These are phyloP conservation scores for Synergus gifuensis DNA, from an alignment of 2,888 invertebrate species.

Conservation along the genomic window DNA sequence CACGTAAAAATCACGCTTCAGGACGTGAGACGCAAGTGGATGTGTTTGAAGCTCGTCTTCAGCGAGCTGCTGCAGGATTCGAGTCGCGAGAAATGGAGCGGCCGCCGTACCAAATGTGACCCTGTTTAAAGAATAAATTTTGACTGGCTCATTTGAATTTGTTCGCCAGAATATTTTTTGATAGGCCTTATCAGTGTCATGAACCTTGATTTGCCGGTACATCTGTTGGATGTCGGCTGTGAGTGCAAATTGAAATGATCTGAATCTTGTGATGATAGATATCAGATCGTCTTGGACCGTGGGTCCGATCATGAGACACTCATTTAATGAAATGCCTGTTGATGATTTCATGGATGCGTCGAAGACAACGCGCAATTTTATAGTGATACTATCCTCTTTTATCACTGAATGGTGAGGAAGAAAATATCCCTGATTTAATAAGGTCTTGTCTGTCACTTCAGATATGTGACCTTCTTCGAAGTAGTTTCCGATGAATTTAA, in stretches of 20 bases:
- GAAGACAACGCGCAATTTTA: slow-evolving; percentile 36
- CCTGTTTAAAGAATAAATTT: slow-evolving; percentile 40
- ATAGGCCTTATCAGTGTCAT: neutral
- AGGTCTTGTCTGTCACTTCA: slow-evolving; percentile 13
- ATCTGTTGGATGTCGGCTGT: too few species aligned
- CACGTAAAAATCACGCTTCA: slow-evolving; percentile 60
- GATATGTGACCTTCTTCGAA: slow-evolving; percentile 56
- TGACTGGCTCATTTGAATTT: neutral
- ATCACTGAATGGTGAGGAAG: slow-evolving; percentile 48
- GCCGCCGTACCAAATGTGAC: slow-evolving; percentile 41
- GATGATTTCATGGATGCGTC: slow-evolving; percentile 37
- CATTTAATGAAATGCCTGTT: slow-evolving; percentile 19
- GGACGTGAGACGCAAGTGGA: slow-evolving; percentile 49
- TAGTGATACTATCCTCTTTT: slow-evolving; percentile 26
- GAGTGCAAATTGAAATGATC: too few species aligned
- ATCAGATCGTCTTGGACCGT: slow-evolving; percentile 20
- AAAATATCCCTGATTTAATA: slow-evolving; percentile 49
- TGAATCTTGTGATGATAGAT: too few species aligned
- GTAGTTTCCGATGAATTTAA: slow-evolving; percentile 57
- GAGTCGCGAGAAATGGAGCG: slow-evolving; percentile 56
- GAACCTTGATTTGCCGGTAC: neutral
- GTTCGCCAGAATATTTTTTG: slow-evolving; percentile 4
- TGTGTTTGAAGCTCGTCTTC: slow-evolving; percentile 45
- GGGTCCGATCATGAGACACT: slow-evolving; percentile 24
- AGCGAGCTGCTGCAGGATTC: slow-evolving; percentile 55